Conservation (phyloP, 2,113 vertebrate genomes). For the Melanerpes formicivorus region DNA sequence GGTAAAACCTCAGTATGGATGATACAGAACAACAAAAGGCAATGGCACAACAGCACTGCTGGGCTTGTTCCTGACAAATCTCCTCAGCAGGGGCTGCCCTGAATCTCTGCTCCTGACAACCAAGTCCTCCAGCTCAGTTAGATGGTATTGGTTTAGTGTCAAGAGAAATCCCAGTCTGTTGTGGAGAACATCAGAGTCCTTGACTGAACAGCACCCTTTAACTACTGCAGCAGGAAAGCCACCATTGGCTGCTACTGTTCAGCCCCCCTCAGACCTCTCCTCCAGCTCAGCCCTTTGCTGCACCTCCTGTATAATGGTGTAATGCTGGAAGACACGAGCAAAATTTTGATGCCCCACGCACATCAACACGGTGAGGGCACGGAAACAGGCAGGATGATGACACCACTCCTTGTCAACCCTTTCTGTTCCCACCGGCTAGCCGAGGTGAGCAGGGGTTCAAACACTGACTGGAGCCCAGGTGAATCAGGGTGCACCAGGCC, state of each 20-base stretch:
- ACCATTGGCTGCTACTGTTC: not conserved
- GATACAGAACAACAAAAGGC: not conserved
- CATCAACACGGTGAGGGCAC: not conserved
- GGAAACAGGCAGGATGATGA: accelerated
- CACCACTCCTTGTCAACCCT: not conserved
- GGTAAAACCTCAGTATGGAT: not conserved
- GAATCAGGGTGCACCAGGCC: not conserved
- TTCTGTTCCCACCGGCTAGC: accelerated
- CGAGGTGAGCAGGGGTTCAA: accelerated
- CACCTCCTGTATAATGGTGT: not conserved
- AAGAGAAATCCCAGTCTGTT: not conserved
- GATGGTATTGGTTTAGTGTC: not conserved
- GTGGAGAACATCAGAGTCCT: not conserved
- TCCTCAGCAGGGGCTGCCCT: accelerated
- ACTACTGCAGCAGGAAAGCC: not conserved
- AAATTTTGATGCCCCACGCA: accelerated
- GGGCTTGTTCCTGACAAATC: not conserved
- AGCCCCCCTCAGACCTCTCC: not conserved
- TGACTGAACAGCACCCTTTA: not conserved
- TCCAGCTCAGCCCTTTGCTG: not conserved
- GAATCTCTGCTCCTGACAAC: not conserved
- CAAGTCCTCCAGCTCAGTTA: not conserved
- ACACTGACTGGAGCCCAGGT: not conserved
- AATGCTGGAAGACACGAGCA: accelerated
- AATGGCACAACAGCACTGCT: not conserved